Percentiles rank a stretch among this genome's conserved stretches.
Conservation (phyloP, 1,140 invertebrate species). For the Drosophila murphyi region DNA sequence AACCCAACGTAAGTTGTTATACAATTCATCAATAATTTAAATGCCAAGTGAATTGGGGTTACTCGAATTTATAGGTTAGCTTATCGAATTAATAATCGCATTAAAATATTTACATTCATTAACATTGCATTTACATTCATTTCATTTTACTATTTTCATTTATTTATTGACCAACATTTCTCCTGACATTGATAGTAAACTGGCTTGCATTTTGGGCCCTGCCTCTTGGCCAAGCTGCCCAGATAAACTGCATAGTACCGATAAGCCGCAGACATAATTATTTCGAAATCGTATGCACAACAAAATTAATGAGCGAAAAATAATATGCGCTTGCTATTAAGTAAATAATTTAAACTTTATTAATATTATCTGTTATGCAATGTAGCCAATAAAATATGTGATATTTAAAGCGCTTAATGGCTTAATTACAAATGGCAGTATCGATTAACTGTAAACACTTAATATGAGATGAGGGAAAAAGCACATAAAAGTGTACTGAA, state of each 20-base stretch:
- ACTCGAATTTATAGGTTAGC: not conserved
- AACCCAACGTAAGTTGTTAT: slow-evolving; percentile 81
- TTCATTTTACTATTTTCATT: no score
- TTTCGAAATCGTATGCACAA: no score
- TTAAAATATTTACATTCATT: no score
- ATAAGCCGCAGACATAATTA: no score
- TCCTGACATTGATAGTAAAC: no score
- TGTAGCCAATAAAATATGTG: not conserved
- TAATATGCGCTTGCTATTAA: not conserved
- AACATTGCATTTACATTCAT: no score
- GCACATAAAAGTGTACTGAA: slow-evolving; percentile 3
- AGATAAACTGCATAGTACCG: no score
- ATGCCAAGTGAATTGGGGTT: not conserved
- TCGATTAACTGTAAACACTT: not conserved
- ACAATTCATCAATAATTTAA: not conserved
- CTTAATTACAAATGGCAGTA: not conserved
- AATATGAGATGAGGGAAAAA: no score
- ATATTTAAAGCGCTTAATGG: not conserved
- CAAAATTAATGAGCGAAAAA: no score
- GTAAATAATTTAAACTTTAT: not conserved
- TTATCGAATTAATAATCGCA: not conserved
- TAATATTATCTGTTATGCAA: not conserved
- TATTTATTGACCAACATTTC: no score
- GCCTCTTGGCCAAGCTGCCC: no score
- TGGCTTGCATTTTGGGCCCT: no score